Base-by-base conservation (phyloP, 2,888 invertebrate species). In the Heliconius charithonia region DNA sequence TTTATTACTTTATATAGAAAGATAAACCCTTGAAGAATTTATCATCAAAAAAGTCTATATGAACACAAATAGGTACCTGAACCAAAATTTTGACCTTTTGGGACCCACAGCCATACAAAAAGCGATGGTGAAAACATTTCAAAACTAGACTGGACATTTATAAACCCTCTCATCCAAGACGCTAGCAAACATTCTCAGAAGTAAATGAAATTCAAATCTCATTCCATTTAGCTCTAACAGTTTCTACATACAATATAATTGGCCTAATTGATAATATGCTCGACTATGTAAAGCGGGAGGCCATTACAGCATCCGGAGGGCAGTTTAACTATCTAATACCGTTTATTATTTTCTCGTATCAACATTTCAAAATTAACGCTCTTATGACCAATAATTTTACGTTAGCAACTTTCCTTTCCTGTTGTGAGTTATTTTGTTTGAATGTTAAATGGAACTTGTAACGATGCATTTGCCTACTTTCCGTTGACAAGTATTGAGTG, bases 301-400 rank as follows among this genome's bases (percentile, higher is more conserved):
- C 75, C 62, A 81, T 81, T 77, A 79, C 76, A 71, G 75, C 77
- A 79, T 77, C 81, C 78, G 73, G 73, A 65, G 65, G 76, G 66
- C 76, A 78, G 76, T 79, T 75, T 70, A 76, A 78, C 69, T 73
- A 72, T 79, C 71, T 78, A 81, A 79, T 81, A 74, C 76, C 69
- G 65, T 75, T 70, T 76, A 79, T 81, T 81, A 78, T 71, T 74
- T 76, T 76, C 77, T 75, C 71, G 67, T 75, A 76, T 78, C 72
- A 73, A 72, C 77, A 76, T 81, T 78, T 59, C 59, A 63, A 74
- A 78, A 79, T 76, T 76, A 65, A 79, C 74, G 65, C 76, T 74
- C 76, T 76, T 78, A 78, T 77, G 70, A 79, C 56, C 76, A 76
- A 56, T 79, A 80, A 80, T 79, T 76, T 70, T 66, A 80, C 27